A percentile compares a stretch with the other conserved stretches of the same genome.
These are phyloP conservation scores for Decapterus maruadsi DNA, from an alignment of 2,797 vertebrate genomes.

Conservation along the genomic window DNA sequence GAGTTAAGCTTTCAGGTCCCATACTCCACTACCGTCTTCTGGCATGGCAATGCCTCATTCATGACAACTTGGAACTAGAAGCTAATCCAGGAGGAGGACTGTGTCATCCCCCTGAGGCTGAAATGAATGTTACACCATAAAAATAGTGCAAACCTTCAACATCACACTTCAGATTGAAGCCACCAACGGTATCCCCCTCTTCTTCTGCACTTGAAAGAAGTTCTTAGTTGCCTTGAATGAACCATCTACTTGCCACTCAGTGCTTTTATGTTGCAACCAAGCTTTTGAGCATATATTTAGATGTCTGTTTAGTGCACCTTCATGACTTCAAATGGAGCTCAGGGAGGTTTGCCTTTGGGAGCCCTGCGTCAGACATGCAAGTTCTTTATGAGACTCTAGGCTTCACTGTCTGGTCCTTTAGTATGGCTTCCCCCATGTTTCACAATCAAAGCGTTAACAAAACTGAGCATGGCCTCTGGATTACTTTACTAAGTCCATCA, in stretches of 20 bases:
- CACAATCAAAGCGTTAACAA: slow-evolving; percentile 48
- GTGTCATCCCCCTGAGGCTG: slow-evolving; percentile 3
- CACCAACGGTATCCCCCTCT: not conserved
- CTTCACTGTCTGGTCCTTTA: slow-evolving; percentile 76
- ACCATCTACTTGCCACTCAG: slow-evolving; percentile 58
- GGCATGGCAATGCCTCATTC: slow-evolving; percentile 39
- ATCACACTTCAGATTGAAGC: slow-evolving; percentile 14
- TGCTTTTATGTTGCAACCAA: slow-evolving; percentile 86
- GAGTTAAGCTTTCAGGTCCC: slow-evolving; percentile 39
- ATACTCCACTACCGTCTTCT: slow-evolving; percentile 7
- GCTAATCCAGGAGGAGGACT: slow-evolving; percentile 11
- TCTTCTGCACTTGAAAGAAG: slow-evolving; percentile 7
- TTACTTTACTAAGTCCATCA: slow-evolving; percentile 81
- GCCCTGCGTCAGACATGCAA: slow-evolving; percentile 85
- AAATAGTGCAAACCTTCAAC: slow-evolving; percentile 19
- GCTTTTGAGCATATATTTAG: slow-evolving; percentile 53
- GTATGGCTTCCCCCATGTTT: not conserved
- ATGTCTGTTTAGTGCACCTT: slow-evolving; percentile 77
- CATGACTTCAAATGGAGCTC: slow-evolving; percentile 82
- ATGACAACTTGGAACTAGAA: slow-evolving; percentile 32
- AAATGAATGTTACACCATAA: slow-evolving; percentile 19
- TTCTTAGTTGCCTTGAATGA: slow-evolving; percentile 42
- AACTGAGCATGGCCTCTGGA: slow-evolving; percentile 63
- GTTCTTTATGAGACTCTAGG: slow-evolving; percentile 82
- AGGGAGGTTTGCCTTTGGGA: slow-evolving; percentile 78